A percentile compares a stretch with the other conserved stretches of the same genome.
Conservation (phyloP, 2,797 vertebrate genomes). For the Danionella dracula region DNA sequence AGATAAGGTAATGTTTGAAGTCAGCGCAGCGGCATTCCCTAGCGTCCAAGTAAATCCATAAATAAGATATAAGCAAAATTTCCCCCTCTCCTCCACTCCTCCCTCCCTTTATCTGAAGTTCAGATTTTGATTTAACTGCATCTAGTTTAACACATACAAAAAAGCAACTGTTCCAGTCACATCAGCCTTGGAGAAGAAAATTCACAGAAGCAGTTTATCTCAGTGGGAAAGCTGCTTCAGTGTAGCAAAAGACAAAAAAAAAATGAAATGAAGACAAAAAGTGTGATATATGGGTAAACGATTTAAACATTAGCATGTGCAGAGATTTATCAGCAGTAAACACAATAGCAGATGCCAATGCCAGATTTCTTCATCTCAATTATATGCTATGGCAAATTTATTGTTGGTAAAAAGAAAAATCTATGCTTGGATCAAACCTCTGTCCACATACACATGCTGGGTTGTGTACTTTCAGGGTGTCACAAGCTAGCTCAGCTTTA, state of each 20-base stretch:
- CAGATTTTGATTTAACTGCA: slow-evolving; percentile 67
- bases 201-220: slow-evolving; percentile 32
- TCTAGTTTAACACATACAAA: slow-evolving; percentile 65
- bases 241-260: slow-evolving; percentile 13
- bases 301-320: neutral
- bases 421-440: slow-evolving; percentile 50
- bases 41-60: slow-evolving; percentile 90
- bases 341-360: too few relatives aligned
- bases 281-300: neutral
- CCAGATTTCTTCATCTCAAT: too few relatives aligned
- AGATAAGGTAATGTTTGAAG: slow-evolving; percentile 98
- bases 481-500: slow-evolving; percentile 74
- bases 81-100: slow-evolving; percentile 38
- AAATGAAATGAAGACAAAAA: slow-evolving; percentile 1
- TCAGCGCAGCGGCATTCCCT: slow-evolving; percentile 84
- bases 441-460: slow-evolving; percentile 46
- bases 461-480: slow-evolving; percentile 63
- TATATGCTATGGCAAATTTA: too few relatives aligned
- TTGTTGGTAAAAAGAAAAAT: neutral
- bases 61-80: slow-evolving; percentile 85
- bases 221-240: neutral
- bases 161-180: slow-evolving; percentile 57
- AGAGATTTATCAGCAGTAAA: neutral
- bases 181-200: slow-evolving; percentile 54
- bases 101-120: slow-evolving; percentile 65